Base-by-base conservation (phyloP, 2,113 vertebrate species). In the Tragelaphus scriptus region DNA sequence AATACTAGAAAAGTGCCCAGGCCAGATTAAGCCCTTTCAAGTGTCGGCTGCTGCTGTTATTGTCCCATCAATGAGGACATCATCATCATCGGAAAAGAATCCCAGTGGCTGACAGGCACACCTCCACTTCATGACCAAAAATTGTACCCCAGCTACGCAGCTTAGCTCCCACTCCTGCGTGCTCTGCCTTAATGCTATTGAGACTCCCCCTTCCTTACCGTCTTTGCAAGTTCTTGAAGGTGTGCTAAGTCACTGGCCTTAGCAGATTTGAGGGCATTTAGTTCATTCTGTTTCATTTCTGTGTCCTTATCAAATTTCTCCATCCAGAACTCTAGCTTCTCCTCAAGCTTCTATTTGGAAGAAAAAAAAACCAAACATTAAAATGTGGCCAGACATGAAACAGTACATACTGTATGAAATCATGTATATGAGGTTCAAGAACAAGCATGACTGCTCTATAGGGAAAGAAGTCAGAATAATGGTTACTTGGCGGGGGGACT, bases 291-390 rank as follows among this genome's bases (percentile, higher is more conserved):
- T 96, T 99, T 99, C 77, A 98, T 97, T 3, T 99, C 97, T 1
- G 98, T 99, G 92, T 99, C 99, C 4, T 98, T 99, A 85, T 99
- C 98, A 49, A 99, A 99, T 61, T 99, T 99, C 85, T 99, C 99
- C 98, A 99, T 98, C 99, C 99, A 99, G 90, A 98, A 98, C 58
- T 99, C 99, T 85, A 99, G 96, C 96, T 98, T 99, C 95, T 99
- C 99, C 85, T 98, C 98, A 90, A 99, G 96, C 56, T 93, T 98
- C 99, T 99, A 90, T 80, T 84, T 9, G 21, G 88, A 91, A 68
- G n/a, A 94, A 92, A 97, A 5, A 95, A 30, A 11, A 36, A 71
- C 1, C 2, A 21, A 53, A 21, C 28, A 96, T 63, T 11, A 51
- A 58, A 88, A 63, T 44, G 95, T 17, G 88, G 88, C 63, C 36